phyloP scores from a whole-genome alignment of 2,797 vertebrate species.

The Sardinella longiceps region DNA sequence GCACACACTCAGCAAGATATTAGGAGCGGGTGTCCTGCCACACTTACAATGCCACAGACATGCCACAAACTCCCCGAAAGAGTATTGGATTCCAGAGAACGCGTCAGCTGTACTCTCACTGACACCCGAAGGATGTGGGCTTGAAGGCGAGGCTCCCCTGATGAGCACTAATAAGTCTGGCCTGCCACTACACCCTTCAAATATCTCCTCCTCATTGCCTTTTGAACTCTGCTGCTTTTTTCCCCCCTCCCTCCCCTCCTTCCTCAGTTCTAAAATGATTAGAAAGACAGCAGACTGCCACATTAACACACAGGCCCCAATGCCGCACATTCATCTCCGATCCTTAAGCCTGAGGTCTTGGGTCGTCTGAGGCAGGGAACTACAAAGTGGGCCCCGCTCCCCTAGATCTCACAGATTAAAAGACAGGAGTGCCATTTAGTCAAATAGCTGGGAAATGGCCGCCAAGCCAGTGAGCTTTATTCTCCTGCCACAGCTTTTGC shows the following conservation, averaged over 20 bases:
- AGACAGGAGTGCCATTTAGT: constrained; percentile 28
- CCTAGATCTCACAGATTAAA: constrained; percentile 28
- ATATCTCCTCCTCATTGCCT: constrained; percentile 34
- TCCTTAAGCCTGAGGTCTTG: background rate
- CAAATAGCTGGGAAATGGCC: constrained; percentile 22
- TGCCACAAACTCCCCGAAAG: background rate
- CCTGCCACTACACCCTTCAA: constrained; percentile 38
- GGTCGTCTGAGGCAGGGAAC: background rate
- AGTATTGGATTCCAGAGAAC: background rate
- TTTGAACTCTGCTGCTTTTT: constrained; percentile 29
- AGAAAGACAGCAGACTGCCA: constrained; percentile 6
- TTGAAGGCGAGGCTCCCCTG: constrained; percentile 33
- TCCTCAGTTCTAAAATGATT: background rate
- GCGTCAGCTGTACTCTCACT: background rate
- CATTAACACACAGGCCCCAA: constrained; percentile 12
- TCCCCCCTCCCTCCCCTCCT: background rate
- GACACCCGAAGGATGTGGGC: constrained; percentile 21
- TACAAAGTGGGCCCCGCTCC: background rate
- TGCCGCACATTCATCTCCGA: background rate
- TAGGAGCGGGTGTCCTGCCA: background rate
- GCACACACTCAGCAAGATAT: background rate
- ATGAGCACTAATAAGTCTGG: constrained; percentile 42
- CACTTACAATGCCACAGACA: background rate
- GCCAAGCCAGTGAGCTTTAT: constrained; percentile 42
- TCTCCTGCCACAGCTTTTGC: constrained; percentile 26